Percentiles rank a stretch among this genome's conserved stretches.
These are phyloP conservation scores for Brachyptera risi DNA, from an alignment of 2,888 invertebrate species.

Conservation along the genomic window DNA sequence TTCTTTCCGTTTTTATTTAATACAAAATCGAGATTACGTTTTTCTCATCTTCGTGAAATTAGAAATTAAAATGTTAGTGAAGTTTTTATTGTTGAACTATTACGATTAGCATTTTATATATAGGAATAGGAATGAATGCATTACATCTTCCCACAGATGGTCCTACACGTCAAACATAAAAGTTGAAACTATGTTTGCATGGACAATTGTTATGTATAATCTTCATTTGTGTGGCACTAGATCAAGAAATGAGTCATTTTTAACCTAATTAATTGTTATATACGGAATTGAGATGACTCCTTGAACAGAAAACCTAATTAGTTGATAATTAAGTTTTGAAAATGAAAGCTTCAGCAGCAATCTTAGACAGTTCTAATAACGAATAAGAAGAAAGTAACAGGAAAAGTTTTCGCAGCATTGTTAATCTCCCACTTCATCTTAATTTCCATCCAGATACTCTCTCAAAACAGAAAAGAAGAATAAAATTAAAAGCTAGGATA, in stretches of 20 bases:
- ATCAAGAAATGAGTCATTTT: background rate
- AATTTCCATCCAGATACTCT: conserved; percentile 14
- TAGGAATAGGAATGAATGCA: too few relatives aligned
- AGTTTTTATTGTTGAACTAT: too few relatives aligned
- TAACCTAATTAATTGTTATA: conserved; percentile 18
- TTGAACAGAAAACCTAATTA: conserved; percentile 22
- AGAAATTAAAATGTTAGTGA: too few relatives aligned
- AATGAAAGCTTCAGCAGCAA: conserved; percentile 12
- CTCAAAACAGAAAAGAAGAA: conserved; percentile 4
- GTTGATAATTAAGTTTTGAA: conserved; percentile 26
- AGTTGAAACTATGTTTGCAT: too few relatives aligned
- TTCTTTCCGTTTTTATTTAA: too few relatives aligned
- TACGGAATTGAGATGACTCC: conserved; percentile 19
- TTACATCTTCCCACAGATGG: too few relatives aligned
- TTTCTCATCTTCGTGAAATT: too few relatives aligned
- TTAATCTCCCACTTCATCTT: conserved; percentile 24
- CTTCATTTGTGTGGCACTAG: too few relatives aligned
- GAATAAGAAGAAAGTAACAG: conserved; percentile 9
- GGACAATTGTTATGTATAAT: too few relatives aligned
- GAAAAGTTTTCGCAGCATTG: conserved; percentile 20
- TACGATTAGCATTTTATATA: too few relatives aligned
- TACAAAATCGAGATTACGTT: too few relatives aligned
- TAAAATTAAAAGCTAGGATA: background rate
- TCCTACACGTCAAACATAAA: too few relatives aligned
- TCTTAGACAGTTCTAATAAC: conserved; percentile 20